Percentiles rank a stretch among this genome's conserved stretches.
These are phyloP conservation scores for Setophaga kirtlandii DNA, from an alignment of 2,113 vertebrate species.

Conservation along the genomic window DNA sequence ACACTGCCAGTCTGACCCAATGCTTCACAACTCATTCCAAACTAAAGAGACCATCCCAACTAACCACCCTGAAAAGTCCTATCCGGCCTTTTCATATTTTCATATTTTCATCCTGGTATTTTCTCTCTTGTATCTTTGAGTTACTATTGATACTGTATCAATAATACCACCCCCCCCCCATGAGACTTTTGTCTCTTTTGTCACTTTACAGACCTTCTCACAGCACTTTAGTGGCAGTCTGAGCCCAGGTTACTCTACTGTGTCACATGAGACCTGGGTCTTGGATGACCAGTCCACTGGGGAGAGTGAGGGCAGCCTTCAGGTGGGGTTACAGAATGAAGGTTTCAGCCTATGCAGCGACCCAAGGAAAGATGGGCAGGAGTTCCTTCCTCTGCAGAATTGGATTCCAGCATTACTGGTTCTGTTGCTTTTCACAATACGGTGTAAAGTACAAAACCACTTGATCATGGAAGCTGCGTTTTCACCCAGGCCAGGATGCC, in stretches of 20 bases:
- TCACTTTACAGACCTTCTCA: background rate
- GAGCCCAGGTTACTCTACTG: background rate
- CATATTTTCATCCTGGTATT: background rate
- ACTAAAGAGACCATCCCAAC: background rate
- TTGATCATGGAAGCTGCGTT: accelerated
- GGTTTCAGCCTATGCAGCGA: background rate
- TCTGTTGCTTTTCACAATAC: background rate
- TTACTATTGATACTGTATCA: background rate
- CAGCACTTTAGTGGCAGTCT: background rate
- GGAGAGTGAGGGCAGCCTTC: background rate
- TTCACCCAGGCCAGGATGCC: background rate
- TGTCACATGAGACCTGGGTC: background rate
- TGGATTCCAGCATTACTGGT: background rate
- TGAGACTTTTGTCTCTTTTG: background rate
- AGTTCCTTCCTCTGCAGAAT: background rate
- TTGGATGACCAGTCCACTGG: too few relatives aligned
- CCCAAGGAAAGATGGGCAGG: background rate
- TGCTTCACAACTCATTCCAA: background rate
- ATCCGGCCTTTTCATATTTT: background rate
- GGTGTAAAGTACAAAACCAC: background rate
- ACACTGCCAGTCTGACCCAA: background rate
- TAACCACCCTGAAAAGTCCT: background rate
- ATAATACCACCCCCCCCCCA: too few relatives aligned
- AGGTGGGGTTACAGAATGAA: background rate
- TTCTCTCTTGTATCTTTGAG: background rate